Conservation (phyloP, 2,888 invertebrate genomes). For the Cryptus armator region DNA sequence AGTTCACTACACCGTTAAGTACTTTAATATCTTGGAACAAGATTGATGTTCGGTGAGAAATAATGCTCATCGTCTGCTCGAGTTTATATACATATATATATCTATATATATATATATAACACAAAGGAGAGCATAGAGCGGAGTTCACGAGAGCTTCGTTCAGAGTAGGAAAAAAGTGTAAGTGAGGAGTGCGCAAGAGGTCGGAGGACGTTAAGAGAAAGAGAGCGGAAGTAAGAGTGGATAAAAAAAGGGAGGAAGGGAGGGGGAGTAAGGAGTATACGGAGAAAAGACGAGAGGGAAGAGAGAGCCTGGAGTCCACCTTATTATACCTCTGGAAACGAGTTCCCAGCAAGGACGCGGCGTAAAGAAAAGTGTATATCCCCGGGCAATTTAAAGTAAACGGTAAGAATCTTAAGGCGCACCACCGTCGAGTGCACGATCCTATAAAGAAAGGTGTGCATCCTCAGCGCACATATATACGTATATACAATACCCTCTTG, state of each 20-base stretch:
- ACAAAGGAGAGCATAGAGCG: background rate
- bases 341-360: conserved; percentile 34
- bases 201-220: conserved; percentile 47
- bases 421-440: conserved; percentile 65
- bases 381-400: conserved; percentile 67
- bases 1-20: background rate
- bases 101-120: background rate
- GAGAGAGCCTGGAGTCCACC: conserved; percentile 20
- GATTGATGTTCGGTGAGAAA: conserved; percentile 5
- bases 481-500: conserved; percentile 7
- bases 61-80: background rate
- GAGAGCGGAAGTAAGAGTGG: conserved; percentile 45
- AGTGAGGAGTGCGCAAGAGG: conserved; percentile 28
- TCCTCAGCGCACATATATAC: conserved; percentile 20
- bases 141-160: conserved; percentile 22
- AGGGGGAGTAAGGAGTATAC: background rate
- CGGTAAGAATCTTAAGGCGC: conserved; percentile 64
- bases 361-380: conserved; percentile 51
- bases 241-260: conserved; percentile 31
- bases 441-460: conserved; percentile 58
- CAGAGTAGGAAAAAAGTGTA: conserved; percentile 33
- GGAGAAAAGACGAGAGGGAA: background rate
- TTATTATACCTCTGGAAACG: conserved; percentile 47
- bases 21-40: background rate
- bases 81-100: background rate